Evolutionary conservation across 2,797 vertebrate species (phyloP), one percentile per base, ranked within the genome.

Genomic region (Mus spretus): DNA sequence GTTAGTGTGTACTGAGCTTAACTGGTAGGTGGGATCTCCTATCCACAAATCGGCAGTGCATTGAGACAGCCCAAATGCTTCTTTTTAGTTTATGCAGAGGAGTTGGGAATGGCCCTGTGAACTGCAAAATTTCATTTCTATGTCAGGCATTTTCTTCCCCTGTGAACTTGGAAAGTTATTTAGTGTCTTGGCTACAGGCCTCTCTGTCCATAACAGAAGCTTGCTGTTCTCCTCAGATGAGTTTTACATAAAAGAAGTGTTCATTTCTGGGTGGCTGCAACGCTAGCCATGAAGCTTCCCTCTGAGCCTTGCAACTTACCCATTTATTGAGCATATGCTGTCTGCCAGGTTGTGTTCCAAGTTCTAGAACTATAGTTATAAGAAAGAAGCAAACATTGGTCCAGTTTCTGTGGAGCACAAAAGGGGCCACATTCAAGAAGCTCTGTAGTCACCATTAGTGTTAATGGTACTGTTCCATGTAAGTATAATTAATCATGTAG

Each of bases 111-210:
- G 57, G 19, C 3, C 59, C 47, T 59, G 37, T 20, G 44, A 96
- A 17, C 57, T 28, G 28, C 77, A 70, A 11, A 11, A 19, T 95
- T 96, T 94, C 91, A 93, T 93, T 77, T 65, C 87, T 78, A 89
- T 59, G 37, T 87, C 93, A 91, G 84, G 44, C 80, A 37, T 3
- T 78, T 67, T 44, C 77, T 22, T 95, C 91, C 26, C 47, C 44
- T 89, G 40, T 80, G 93, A 63, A 83, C 82, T 88, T 90, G 74
- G 65, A 82, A 90, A 67, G 37, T 95, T 89, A 67, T 80, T 93
- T 96, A 95, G n/a, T 72, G 79, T 65, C 59, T 95, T 22, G 9
- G 75, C 79, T 94, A 78, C 77, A 96, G 70, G 24, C 47, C 84
- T 85, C 44, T 14, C 20, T n/a, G 65, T 83, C 61, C 34, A 24